These are phyloP conservation scores for Azemiops feae DNA, from an alignment of 2,113 vertebrate species.

Conservation along the genomic window DNA sequence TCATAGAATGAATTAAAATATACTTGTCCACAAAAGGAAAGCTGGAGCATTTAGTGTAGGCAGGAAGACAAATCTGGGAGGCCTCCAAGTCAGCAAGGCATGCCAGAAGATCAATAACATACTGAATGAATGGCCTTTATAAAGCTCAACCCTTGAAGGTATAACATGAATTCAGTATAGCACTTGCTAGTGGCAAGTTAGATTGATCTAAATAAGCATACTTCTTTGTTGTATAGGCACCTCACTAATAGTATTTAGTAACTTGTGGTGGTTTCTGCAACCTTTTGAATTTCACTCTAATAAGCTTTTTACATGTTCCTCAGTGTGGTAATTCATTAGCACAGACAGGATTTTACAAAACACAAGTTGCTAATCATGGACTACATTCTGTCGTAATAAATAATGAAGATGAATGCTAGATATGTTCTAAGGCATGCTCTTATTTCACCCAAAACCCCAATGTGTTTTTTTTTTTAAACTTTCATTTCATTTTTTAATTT, in stretches of 20 bases:
- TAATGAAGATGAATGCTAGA: neutral
- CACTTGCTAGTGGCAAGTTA: neutral
- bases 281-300: neutral
- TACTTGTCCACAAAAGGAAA: neutral
- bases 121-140: neutral
- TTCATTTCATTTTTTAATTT: neutral
- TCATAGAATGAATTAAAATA: neutral
- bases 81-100: neutral
- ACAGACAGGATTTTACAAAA: neutral
- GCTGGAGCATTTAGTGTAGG: too few species aligned
- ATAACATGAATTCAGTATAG: neutral
- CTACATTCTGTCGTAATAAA: neutral
- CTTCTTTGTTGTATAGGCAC: neutral
- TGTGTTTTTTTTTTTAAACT: neutral
- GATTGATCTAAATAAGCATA: neutral
- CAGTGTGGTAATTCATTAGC: neutral
- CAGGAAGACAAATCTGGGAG: neutral
- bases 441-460: neutral
- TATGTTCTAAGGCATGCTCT: neutral
- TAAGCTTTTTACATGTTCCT: neutral
- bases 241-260: neutral
- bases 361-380: neutral
- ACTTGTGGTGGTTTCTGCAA: neutral
- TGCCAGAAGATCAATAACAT: constrained; percentile 5
- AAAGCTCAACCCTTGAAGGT: neutral